These are phyloP conservation scores for Nymphicus hollandicus DNA, from an alignment of 2,113 vertebrate genomes.

Conservation along the genomic window DNA sequence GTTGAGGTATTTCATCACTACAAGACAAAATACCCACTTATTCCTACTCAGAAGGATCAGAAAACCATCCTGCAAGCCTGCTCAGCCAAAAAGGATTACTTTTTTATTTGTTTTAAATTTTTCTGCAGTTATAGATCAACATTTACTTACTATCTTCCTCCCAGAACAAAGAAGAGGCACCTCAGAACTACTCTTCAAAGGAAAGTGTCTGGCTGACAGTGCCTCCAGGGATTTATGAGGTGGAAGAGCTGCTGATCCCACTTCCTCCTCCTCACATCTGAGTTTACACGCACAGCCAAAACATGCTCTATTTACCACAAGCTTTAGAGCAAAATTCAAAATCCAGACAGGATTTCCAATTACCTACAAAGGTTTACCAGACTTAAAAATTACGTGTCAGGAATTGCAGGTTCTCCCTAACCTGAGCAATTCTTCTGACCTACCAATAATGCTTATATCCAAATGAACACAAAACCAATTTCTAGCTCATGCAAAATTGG, in stretches of 20 bases:
- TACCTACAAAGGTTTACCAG: neutral
- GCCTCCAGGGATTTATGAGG: neutral
- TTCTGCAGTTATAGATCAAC: neutral
- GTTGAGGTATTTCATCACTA: neutral
- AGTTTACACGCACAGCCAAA: neutral
- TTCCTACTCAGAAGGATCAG: neutral
- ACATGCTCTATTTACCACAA: neutral
- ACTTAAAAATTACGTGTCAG: neutral
- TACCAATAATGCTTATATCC: neutral
- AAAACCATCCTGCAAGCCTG: neutral
- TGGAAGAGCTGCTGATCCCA: neutral
- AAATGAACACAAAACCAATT: neutral
- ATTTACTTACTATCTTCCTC: constrained; percentile 15
- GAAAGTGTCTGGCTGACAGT: neutral
- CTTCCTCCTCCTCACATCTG: constrained; percentile 14
- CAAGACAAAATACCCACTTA: neutral
- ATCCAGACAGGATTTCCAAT: neutral
- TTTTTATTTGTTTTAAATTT: neutral
- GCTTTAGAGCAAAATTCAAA: neutral
- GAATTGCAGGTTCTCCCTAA: neutral
- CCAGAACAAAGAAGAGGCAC: constrained; percentile 6
- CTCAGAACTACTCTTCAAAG: constrained; percentile 33
- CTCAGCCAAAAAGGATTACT: neutral
- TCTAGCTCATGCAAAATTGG: neutral
- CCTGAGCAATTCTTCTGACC: neutral